phyloP scores from a whole-genome alignment of 2,797 vertebrate genomes.

The Borostomias antarcticus region DNA sequence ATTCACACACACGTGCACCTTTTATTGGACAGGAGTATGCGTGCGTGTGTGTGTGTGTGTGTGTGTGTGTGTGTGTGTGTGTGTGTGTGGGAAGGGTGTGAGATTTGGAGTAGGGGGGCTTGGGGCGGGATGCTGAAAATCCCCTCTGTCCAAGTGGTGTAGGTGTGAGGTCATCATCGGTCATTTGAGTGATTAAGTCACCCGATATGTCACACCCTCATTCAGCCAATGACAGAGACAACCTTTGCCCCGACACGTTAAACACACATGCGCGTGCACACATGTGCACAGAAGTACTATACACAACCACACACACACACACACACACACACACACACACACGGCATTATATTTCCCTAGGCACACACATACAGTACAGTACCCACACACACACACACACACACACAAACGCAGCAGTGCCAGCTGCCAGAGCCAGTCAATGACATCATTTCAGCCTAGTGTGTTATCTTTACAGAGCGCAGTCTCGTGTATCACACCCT shows the following conservation, averaged over 20 bases:
- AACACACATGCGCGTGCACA: conserved; percentile 4
- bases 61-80: conserved; percentile 19
- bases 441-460: conserved; percentile 57
- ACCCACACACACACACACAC: conserved; percentile 41
- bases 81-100: conserved; percentile 19
- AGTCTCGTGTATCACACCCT: conserved; percentile 41
- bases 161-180: neutral
- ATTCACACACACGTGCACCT: conserved; percentile 20
- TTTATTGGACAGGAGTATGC: conserved; percentile 10
- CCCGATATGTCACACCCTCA: neutral
- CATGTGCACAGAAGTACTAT: conserved; percentile 1
- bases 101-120: conserved; percentile 29
- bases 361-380: conserved; percentile 9
- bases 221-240: neutral
- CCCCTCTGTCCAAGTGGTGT: neutral
- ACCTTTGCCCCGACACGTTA: neutral
- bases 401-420: conserved; percentile 11
- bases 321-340: conserved; percentile 34
- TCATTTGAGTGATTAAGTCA: conserved; percentile 11
- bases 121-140: neutral
- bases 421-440: conserved; percentile 65
- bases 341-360: too few species aligned
- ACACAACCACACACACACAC: neutral
- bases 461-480: conserved; percentile 39
- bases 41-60: conserved; percentile 8